These are phyloP conservation scores for Sebastes steindachneri DNA, from an alignment of 2,797 vertebrate species.

Conservation along the genomic window DNA sequence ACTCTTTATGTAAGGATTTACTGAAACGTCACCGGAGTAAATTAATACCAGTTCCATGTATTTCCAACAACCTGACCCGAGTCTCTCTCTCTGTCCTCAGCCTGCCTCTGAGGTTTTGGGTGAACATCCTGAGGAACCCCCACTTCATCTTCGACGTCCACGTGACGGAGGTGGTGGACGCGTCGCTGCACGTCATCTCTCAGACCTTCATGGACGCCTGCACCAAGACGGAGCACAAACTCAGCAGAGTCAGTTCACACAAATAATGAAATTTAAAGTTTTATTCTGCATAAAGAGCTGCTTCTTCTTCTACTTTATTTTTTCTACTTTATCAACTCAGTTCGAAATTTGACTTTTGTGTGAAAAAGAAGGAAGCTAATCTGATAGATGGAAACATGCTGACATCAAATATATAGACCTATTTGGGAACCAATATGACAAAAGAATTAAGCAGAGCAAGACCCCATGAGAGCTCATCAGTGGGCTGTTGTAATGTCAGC, in stretches of 20 bases:
- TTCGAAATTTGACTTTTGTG: too few species aligned
- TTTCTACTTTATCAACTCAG: too few species aligned
- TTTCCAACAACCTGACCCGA: too few species aligned
- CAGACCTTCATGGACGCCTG: conserved; percentile 99
- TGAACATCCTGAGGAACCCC: conserved; percentile 98
- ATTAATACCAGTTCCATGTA: too few species aligned
- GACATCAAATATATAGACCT: background rate
- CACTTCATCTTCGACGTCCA: conserved; percentile 97
- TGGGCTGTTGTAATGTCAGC: too few species aligned
- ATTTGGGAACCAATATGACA: too few species aligned
- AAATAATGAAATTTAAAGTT: accelerated
- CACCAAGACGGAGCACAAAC: conserved; percentile 98
- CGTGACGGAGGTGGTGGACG: conserved; percentile 95
- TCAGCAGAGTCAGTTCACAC: conserved; percentile 86
- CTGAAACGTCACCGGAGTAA: accelerated
- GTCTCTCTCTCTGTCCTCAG: conserved; percentile 72
- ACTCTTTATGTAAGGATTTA: too few species aligned
- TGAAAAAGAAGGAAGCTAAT: background rate
- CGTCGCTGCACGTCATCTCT: conserved; percentile 95
- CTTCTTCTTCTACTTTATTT: background rate
- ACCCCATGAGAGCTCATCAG: background rate
- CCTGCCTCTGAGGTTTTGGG: conserved; percentile 94
- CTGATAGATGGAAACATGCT: too few species aligned
- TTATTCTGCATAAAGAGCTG: background rate
- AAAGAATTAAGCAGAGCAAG: background rate